These are phyloP conservation scores for Halocynthia roretzi DNA, from an alignment of 23 tunicate species.

Conservation along the genomic window DNA sequence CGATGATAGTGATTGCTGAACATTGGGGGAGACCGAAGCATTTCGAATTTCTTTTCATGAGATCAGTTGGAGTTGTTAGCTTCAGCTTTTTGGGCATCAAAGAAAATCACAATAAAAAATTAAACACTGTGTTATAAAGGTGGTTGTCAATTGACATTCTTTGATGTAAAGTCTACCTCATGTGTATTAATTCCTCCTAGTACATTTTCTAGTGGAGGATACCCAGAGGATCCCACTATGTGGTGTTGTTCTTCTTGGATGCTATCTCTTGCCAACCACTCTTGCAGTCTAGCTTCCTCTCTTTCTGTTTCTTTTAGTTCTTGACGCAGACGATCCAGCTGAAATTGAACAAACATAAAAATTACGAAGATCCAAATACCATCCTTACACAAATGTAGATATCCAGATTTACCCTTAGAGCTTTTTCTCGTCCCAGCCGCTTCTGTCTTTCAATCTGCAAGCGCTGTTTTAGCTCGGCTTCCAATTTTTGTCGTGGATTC, in stretches of 20 bases:
- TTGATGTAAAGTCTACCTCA: neutral
- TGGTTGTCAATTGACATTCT: neutral
- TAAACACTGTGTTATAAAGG: neutral
- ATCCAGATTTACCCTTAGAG: constrained; percentile 3
- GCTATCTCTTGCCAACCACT: constrained; percentile 8
- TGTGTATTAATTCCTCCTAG: neutral
- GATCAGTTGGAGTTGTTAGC: neutral
- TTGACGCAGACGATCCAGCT: constrained; percentile 24
- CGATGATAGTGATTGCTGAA: too few species aligned
- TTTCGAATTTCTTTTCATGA: too few species aligned
- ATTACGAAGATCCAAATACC: too few species aligned
- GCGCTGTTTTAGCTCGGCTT: constrained; percentile 17
- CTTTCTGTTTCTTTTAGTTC: constrained; percentile 24
- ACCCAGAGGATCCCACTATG: neutral
- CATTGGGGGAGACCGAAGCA: too few species aligned
- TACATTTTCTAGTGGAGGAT: neutral
- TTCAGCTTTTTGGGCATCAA: neutral
- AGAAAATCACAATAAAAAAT: too few species aligned
- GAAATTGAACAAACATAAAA: neutral
- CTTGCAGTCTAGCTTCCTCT: constrained; percentile 22
- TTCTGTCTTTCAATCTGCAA: constrained; percentile 20
- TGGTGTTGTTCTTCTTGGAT: constrained; percentile 10
- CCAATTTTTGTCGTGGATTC: constrained; percentile 11
- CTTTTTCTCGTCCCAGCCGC: constrained; percentile 11
- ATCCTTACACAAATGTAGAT: too few species aligned